Base-by-base conservation (phyloP, 2,888 invertebrate genomes). In the Lysandra bellargus region DNA sequence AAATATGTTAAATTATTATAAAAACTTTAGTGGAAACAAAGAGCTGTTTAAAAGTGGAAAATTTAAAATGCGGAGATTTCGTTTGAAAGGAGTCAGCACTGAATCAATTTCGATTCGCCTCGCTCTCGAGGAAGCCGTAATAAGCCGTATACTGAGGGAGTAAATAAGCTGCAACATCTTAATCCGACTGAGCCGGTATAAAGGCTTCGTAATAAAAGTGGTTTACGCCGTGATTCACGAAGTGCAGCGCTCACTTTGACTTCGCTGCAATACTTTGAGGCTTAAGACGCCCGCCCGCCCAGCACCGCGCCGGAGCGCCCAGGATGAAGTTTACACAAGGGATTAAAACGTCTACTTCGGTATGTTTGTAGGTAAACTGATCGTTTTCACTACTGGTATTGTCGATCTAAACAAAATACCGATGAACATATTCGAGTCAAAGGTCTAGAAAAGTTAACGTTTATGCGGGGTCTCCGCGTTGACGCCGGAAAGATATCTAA, bases 271-370 rank as follows among this genome's bases (percentile, higher is more conserved):
- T 80, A 81, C 81, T 84, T 85, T 84, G 81, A 83, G 85, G 85
- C 86, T 87, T 88, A 87, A 87, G 85, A 83, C 85, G 85, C 84
- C 87, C 86, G 86, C 85, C 88, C 83, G 86, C 85, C 88, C 83
- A 81, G 87, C 88, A 89, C 86, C 85, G 82, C 84, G 4, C 57
- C 57, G 57, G 57, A 57, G 57, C 57, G 57, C 57, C 17, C 17
- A 85, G 86, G 91, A 90, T 88, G 88, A 89, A 91, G 91, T 92
- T 92, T 92, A 89, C 90, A 89, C 89, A 88, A 88, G 88, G 89
- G 91, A 91, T 92, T 88, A 88, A 87, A 85, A 76, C 79, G 77
- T 57, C 79, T 60, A 60, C 73, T 44, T 57, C 57, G 73, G 40
- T 64, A 12, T 30, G 23, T 64, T 64, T 14, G 69, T 17, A 69